Conservation (phyloP, 2,888 invertebrate species). For the Nymphalis urticae region DNA sequence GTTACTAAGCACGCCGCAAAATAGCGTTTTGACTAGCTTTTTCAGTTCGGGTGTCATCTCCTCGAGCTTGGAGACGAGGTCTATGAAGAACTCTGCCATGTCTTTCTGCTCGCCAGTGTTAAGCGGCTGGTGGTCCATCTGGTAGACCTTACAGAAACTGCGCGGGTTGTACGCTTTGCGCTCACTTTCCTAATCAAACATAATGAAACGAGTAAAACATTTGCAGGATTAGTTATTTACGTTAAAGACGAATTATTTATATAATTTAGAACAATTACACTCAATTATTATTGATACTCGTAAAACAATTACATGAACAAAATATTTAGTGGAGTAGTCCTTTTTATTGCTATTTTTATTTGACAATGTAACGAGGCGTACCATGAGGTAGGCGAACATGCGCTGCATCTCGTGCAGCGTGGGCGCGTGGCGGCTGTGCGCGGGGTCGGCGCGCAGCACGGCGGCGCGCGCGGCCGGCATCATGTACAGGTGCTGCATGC, state of each 20-base stretch:
- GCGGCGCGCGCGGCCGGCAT: conserved; percentile 96
- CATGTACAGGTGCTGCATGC: conserved; percentile 98
- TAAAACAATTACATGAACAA: no score
- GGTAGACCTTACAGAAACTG: conserved; percentile 97
- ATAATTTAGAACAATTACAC: no score
- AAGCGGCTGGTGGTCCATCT: conserved; percentile 97
- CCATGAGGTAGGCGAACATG: conserved; percentile 96
- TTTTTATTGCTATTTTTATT: no score
- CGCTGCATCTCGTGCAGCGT: conserved; percentile 93
- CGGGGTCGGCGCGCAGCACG: conserved; percentile 88
- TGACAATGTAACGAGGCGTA: conserved; percentile 47
- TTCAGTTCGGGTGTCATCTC: conserved; percentile 97
- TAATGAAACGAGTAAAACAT: background rate
- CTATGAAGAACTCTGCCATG: conserved; percentile 99
- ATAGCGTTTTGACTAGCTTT: conserved; percentile 92
- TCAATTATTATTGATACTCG: no score
- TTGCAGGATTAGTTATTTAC: background rate
- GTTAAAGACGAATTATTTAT: background rate
- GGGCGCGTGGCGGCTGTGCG: conserved; percentile 88
- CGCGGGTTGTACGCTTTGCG: conserved; percentile 97
- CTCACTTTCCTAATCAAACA: conserved; percentile 88
- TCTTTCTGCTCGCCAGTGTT: conserved; percentile 99
- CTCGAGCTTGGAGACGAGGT: conserved; percentile 96
- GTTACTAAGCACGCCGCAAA: conserved; percentile 96
- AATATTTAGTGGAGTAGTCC: no score